These are phyloP conservation scores for Pseudoips prasinana DNA, from an alignment of 2,888 invertebrate genomes.

Conservation along the genomic window DNA sequence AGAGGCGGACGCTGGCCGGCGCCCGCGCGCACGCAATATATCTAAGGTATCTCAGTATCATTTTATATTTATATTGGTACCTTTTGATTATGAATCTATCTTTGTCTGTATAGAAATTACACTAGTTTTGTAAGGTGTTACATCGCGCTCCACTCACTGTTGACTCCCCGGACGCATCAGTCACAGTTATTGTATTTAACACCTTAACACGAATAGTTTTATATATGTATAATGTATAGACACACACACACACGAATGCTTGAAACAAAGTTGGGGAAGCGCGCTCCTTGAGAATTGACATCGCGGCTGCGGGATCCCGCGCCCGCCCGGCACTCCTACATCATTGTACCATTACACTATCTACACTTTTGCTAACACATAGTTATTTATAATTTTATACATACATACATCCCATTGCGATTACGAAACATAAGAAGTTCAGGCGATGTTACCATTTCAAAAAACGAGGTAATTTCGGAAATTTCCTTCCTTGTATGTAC, in stretches of 20 bases:
- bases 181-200: conserved; percentile 71
- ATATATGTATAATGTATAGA: conserved; percentile 41
- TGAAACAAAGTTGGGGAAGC: conserved; percentile 64
- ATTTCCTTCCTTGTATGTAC: conserved; percentile 41
- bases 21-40: conserved; percentile 61
- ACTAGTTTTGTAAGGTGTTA: conserved; percentile 70
- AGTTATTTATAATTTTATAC: conserved; percentile 17
- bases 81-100: conserved; percentile 86
- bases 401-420: conserved; percentile 7
- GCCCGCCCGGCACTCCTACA: conserved; percentile 23
- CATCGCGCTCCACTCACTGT: conserved; percentile 63
- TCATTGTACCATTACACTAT: conserved; percentile 24
- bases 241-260: conserved; percentile 64
- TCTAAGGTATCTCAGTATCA: conserved; percentile 69
- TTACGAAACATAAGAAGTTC: conserved; percentile 3
- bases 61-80: conserved; percentile 85
- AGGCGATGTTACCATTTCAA: conserved; percentile 5
- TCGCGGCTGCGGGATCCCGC: conserved; percentile 57
- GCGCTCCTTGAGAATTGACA: conserved; percentile 72
- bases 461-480: conserved; percentile 39
- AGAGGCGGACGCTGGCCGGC: conserved; percentile 69
- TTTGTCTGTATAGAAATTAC: conserved; percentile 81
- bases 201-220: conserved; percentile 73
- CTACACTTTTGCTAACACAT: conserved; percentile 20
- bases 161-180: conserved; percentile 65